A percentile compares a stretch with the other conserved stretches of the same genome.
phyloP scores from a whole-genome alignment of 2,888 invertebrate species.

The Geotrupes spiniger region DNA sequence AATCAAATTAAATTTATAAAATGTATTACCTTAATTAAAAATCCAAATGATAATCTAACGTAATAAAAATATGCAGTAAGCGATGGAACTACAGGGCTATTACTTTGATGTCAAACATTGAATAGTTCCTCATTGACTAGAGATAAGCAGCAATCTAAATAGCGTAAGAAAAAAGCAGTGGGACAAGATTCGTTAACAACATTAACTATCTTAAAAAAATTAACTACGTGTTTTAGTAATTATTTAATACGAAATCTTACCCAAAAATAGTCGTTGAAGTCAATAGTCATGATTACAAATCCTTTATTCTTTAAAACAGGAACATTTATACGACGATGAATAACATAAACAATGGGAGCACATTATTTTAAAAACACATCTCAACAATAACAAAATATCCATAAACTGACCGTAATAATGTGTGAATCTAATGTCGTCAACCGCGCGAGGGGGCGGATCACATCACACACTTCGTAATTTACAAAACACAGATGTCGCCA shows the following conservation, averaged over 20 bases:
- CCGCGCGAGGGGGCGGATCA: constrained; percentile 23
- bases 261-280: constrained; percentile 52
- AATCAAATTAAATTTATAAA: constrained; percentile 1
- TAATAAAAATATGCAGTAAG: too few species aligned
- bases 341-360: constrained; percentile 9
- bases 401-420: constrained; percentile 13
- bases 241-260: constrained; percentile 35
- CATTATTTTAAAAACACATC: constrained; percentile 15
- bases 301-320: constrained; percentile 15
- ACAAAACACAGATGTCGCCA: constrained; percentile 6
- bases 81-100: too few species aligned
- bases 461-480: constrained; percentile 10
- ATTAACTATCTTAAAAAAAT: neutral
- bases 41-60: too few species aligned
- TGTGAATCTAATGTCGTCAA: constrained; percentile 20
- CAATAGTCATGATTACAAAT: constrained; percentile 47
- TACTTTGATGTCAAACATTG: too few species aligned
- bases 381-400: constrained; percentile 15
- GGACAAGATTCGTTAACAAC: too few species aligned
- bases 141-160: neutral
- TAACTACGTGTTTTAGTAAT: neutral
- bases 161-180: neutral
- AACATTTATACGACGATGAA: constrained; percentile 12
- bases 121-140: neutral
- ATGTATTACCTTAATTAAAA: too few species aligned